phyloP scores from a whole-genome alignment of 2,113 vertebrate genomes.

The human (Homo sapiens) region GRCh38 chr5:96904501-96905000 shows the following conservation, averaged over 20 bases:
- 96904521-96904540: neutral
- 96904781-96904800: neutral
- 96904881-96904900: neutral
- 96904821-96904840: neutral
- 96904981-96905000: neutral
- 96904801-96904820: slow-evolving; percentile 6
- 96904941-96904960: neutral
- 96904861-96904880: neutral
- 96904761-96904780: neutral
- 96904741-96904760: slow-evolving; percentile 2
- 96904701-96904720: neutral
- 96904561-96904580: neutral
- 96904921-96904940: neutral
- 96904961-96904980: neutral
- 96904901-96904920: neutral
- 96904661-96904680: neutral
- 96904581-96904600: neutral
- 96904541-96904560: neutral
- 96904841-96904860: neutral
- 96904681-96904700: neutral
- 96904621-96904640: neutral
- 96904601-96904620: neutral
- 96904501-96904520: neutral
- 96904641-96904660: neutral
- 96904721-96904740: slow-evolving; percentile 34